Evolutionary conservation across 2,113 vertebrate genomes (phyloP), one percentile per base, ranked within the genome.

Genomic region (Pedetes capensis): DNA sequence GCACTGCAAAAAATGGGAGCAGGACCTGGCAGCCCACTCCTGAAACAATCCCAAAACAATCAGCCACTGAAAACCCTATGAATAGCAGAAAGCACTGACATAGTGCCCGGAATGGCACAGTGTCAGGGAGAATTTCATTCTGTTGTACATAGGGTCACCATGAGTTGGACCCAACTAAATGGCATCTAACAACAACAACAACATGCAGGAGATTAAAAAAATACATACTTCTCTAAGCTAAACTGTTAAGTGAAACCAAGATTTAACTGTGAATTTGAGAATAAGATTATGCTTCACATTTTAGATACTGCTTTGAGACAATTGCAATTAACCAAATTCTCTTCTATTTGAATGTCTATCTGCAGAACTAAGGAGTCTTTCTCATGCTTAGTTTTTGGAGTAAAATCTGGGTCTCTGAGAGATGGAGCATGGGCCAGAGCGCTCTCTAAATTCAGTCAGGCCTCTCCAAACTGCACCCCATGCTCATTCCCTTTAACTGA

Each of bases 251-350:
- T 34, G 29, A 93, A 82, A 87, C 2, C 59, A 79, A 92, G 49
- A 94, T 71, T 89, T 87, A 86, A 94, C 53, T 47, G 51, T 55
- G 83, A 72, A 55, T 74, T 39, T 84, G 47, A 84, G 83, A 89
- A 57, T 17, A 84, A 74, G 83, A 69, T 71, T 17, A 55, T 47
- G 44, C 37, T 71, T 93, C 81, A 44, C 53, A 74, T 29, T 51
- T 59, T 37, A 82, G 59, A 63, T 7, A 18, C 0, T 78, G 78
- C 90, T 74, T 68, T 39, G 72, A 81, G 89, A 96, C 72, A 87
- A 72, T 3, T 29, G 89, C 29, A 71, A 57, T 75, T 51, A 64
- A 71, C 51, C 51, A 72, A 61, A 61, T 29, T 18, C 42, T 18
- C 37, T 23, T 57, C 34, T 55, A 79, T 49, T 14, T 78, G 53